These are phyloP conservation scores for Subacronicta megacephala DNA, from an alignment of 2,888 invertebrate genomes.

Conservation along the genomic window DNA sequence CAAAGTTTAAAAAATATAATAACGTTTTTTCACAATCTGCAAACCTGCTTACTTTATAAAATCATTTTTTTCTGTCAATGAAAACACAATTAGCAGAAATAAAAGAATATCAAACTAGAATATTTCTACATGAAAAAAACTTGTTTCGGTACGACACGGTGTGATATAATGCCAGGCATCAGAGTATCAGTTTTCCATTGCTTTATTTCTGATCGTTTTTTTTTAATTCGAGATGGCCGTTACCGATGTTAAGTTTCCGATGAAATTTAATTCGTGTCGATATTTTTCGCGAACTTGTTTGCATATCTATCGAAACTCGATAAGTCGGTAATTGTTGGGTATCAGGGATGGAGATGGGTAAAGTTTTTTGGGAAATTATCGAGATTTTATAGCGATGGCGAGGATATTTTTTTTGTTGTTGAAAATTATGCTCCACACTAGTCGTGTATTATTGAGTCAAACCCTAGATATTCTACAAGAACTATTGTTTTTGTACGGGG, in stretches of 20 bases:
- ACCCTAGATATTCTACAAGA: too few species aligned
- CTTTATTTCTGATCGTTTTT: conserved; percentile 50
- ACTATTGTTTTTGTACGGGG: too few species aligned
- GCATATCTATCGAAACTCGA: conserved; percentile 59
- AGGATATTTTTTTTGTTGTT: conserved; percentile 9
- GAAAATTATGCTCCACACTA: too few species aligned
- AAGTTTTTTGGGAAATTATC: conserved; percentile 32
- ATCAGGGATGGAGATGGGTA: conserved; percentile 24
- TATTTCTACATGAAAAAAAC: too few species aligned
- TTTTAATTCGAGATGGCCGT: conserved; percentile 50
- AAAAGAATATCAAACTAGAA: too few species aligned
- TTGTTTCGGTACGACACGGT: conserved; percentile 36
- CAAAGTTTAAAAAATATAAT: too few species aligned
- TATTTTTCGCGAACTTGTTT: conserved; percentile 59
- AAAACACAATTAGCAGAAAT: too few species aligned
- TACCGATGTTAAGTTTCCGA: conserved; percentile 52
- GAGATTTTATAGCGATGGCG: conserved; percentile 24
- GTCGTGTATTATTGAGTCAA: background rate
- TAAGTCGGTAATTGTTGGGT: conserved; percentile 38
- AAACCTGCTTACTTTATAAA: too few species aligned
- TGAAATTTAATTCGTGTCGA: conserved; percentile 47
- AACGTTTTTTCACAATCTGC: too few species aligned
- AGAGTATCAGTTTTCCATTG: conserved; percentile 46
- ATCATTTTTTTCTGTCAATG: too few species aligned
- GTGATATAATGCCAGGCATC: conserved; percentile 37